Percentiles rank a stretch among this genome's conserved stretches.
These are phyloP conservation scores for Antheraea assamensis DNA, from an alignment of 2,888 invertebrate species.

Conservation along the genomic window DNA sequence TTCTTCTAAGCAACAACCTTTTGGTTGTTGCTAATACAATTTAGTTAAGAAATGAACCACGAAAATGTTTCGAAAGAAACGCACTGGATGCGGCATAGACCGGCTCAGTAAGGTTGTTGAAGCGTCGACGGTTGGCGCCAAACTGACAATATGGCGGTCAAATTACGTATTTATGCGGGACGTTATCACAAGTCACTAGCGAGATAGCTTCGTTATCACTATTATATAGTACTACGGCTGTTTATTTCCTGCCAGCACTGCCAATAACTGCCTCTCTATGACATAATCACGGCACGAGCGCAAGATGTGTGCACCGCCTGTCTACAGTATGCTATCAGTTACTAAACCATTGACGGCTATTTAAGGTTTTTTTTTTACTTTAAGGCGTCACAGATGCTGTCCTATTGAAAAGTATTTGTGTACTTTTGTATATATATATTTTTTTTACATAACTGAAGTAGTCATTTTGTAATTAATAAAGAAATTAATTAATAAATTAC, in stretches of 20 bases:
- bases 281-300: slow-evolving; percentile 30
- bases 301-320: slow-evolving; percentile 3
- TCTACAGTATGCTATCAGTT: background rate
- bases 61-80: slow-evolving; percentile 38
- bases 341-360: background rate
- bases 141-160: slow-evolving; percentile 54
- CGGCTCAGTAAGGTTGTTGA: background rate
- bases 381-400: background rate
- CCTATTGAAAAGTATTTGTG: too few species aligned
- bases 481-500: too few species aligned
- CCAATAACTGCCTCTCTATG: slow-evolving; percentile 27
- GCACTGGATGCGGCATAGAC: background rate
- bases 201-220: slow-evolving; percentile 47
- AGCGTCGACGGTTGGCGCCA: slow-evolving; percentile 42
- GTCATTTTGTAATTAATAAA: too few species aligned
- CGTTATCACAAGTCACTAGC: slow-evolving; percentile 59
- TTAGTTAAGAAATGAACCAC: slow-evolving; percentile 18
- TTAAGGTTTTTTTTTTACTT: background rate
- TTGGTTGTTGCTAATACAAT: slow-evolving; percentile 74
- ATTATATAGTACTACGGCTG: slow-evolving; percentile 35
- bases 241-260: slow-evolving; percentile 32
- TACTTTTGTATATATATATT: too few species aligned
- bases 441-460: too few species aligned
- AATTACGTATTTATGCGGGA: slow-evolving; percentile 55
- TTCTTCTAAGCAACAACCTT: slow-evolving; percentile 76